Evolutionary conservation across 2,888 invertebrate genomes (phyloP), one percentile per base, ranked within the genome.

Genomic region (Graphium colonna): DNA sequence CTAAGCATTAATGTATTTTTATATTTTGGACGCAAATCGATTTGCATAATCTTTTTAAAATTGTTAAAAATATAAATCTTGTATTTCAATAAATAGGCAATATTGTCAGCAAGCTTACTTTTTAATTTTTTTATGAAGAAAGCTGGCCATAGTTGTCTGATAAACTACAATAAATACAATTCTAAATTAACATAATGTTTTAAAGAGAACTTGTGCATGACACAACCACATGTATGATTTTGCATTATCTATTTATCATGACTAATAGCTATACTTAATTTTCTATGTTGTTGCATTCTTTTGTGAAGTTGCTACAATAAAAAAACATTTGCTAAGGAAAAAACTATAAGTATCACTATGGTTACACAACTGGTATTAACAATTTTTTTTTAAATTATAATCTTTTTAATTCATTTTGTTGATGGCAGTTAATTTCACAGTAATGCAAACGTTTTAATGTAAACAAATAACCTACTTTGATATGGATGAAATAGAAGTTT

Each of bases 161-260:
- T n/a, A 43, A 38, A 42, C 15, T 52, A 46, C 15, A 43, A 13
- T 40, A 4, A 43, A 13, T 40, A 4, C 21, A 36, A 36, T 36
- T 1, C 36, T 36, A 36, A 36, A 36, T 36, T 13, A 36, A 12
- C 12, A 12, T 13, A 36, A 21, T 21, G 21, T 21, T 21, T 21
- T 36, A 3, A 36, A 36, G 8, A 36, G 36, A 36, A 36, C 45
- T 65, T 66, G 63, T 66, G 67, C 64, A 53, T 50, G n/a, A 62
- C 61, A 65, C 63, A 64, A 66, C 62, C 65, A 51, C 59, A 57
- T 18, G 16, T 38, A 41, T 48, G 18, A 42, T 42, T 21, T 18
- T 36, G 9, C 8, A 18, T 12, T 7, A 36, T 45, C 31, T 42
- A 47, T 8, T 18, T 18, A 28, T 38, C 9, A 17, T 17, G 15